A percentile compares a stretch with the other conserved stretches of the same genome.
Evolutionary conservation across 2,888 invertebrate genomes (phyloP).

Genomic region (Dysmachus trigonus): DNA sequence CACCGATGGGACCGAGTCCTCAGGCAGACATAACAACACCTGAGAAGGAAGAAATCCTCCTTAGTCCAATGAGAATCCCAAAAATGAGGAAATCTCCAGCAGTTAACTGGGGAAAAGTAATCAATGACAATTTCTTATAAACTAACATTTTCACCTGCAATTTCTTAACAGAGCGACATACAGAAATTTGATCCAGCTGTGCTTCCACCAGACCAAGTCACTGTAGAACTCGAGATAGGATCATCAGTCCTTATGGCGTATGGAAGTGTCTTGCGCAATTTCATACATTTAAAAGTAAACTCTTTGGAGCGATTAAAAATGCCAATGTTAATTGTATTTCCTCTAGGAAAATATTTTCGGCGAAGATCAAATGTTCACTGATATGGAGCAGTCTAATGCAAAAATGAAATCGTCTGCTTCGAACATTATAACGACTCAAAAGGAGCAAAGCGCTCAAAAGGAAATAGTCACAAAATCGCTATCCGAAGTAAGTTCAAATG

Average conservation of each 20-base stretch:
- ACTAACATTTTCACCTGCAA: neutral
- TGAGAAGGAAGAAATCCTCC: conserved; percentile 90
- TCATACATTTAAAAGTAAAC: conserved; percentile 81
- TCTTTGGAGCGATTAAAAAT: neutral
- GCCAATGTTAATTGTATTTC: neutral
- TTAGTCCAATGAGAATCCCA: conserved; percentile 92
- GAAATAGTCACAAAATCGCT: conserved; percentile 63
- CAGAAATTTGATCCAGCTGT: conserved; percentile 88
- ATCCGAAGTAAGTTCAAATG: conserved; percentile 61
- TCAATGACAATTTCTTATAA: neutral
- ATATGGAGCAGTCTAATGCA: conserved; percentile 78
- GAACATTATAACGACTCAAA: conserved; percentile 63
- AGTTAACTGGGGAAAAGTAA: conserved; percentile 70
- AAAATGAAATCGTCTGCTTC: conserved; percentile 64
- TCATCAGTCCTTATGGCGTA: conserved; percentile 91
- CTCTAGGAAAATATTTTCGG: conserved; percentile 94
- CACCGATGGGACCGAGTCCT: conserved; percentile 85
- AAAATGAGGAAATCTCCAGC: conserved; percentile 77
- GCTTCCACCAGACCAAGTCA: conserved; percentile 87
- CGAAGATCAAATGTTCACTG: conserved; percentile 92
- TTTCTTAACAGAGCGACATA: conserved; percentile 67
- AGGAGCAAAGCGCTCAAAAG: conserved; percentile 56
- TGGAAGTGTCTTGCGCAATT: conserved; percentile 89
- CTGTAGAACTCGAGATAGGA: conserved; percentile 92
- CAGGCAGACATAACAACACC: conserved; percentile 94